A percentile compares a stretch with the other conserved stretches of the same genome.
These are phyloP conservation scores for Zosterops hypoxanthus DNA, from an alignment of 2,113 vertebrate species.

Conservation along the genomic window DNA sequence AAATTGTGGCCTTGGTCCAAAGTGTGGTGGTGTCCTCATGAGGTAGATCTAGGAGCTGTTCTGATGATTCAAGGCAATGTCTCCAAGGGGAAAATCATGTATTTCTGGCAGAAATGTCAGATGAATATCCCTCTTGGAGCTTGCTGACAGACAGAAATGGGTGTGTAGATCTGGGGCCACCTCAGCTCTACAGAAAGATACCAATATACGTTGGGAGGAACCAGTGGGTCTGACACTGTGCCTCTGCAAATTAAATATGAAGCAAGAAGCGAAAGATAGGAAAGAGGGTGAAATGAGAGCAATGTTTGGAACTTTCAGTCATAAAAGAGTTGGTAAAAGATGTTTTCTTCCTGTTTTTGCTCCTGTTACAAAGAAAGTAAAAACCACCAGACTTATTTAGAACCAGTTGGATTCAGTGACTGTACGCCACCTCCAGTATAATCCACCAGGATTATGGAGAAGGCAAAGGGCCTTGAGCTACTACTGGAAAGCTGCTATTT, in stretches of 20 bases:
- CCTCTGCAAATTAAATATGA: background rate
- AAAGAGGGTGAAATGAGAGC: background rate
- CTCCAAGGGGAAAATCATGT: background rate
- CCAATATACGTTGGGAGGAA: background rate
- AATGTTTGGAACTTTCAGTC: background rate
- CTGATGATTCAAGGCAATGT: background rate
- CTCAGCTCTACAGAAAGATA: background rate
- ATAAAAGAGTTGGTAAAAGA: background rate
- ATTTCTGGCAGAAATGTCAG: background rate
- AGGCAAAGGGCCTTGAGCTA: background rate
- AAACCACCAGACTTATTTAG: background rate
- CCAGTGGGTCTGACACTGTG: rapidly evolving
- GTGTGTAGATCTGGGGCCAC: background rate
- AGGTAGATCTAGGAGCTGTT: background rate
- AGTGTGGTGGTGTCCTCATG: background rate
- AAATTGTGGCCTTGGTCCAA: background rate
- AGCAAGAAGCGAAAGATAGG: background rate
- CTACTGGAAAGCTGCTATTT: background rate
- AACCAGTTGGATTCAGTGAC: background rate
- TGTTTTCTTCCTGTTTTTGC: background rate
- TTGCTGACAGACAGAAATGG: background rate
- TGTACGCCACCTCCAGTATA: background rate
- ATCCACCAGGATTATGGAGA: background rate
- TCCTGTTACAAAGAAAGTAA: background rate
- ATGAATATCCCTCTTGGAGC: background rate